These are phyloP conservation scores for Perodicticus potto DNA, from an alignment of 2,797 vertebrate genomes.

Conservation along the genomic window DNA sequence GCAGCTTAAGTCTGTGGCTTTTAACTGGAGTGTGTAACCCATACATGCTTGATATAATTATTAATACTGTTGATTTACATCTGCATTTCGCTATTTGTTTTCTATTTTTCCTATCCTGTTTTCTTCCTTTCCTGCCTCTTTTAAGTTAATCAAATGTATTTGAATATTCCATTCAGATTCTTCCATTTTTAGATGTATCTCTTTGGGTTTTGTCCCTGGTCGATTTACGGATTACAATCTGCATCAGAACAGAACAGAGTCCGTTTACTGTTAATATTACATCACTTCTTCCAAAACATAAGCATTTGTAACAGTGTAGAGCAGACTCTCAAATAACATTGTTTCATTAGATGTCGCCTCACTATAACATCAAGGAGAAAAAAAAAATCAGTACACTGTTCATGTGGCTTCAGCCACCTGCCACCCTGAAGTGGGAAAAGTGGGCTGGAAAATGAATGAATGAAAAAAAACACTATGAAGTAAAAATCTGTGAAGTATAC, in stretches of 20 bases:
- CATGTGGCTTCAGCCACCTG: background rate
- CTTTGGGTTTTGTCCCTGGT: background rate
- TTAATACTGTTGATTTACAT: background rate
- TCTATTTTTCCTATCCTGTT: background rate
- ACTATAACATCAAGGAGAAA: background rate
- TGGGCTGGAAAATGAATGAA: background rate
- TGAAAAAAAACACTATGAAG: background rate
- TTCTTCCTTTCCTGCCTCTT: background rate
- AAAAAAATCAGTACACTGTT: background rate
- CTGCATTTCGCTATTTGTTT: constrained; percentile 26
- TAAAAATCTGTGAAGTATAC: background rate
- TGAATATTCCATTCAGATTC: constrained; percentile 34
- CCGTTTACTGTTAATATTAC: background rate
- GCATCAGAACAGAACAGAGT: background rate
- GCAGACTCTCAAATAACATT: background rate
- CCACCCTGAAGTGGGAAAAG: background rate
- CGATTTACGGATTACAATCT: background rate
- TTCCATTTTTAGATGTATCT: background rate
- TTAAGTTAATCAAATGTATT: constrained; percentile 3
- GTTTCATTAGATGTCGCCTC: background rate
- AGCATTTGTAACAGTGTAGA: background rate
- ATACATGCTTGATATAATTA: background rate
- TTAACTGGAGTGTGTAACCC: background rate
- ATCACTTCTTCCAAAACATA: background rate
- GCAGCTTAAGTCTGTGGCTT: background rate